Conservation (phyloP, 2,888 invertebrate species). For the Euzophera pinguis region DNA sequence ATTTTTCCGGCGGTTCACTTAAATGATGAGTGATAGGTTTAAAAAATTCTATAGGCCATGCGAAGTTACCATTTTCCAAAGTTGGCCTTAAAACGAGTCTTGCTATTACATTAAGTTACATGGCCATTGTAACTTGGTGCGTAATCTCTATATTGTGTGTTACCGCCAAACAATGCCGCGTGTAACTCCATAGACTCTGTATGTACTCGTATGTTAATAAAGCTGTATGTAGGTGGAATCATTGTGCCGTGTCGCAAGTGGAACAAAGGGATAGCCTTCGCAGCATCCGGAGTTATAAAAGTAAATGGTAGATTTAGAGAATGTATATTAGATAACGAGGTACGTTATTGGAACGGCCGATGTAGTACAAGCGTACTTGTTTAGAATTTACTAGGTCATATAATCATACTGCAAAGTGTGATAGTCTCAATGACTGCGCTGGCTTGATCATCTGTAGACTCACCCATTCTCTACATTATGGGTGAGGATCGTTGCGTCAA, state of each 20-base stretch:
- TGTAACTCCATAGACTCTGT: not conserved
- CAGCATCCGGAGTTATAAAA: slow-evolving; percentile 12
- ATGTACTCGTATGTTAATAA: slow-evolving; percentile 9
- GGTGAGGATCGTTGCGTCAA: no score
- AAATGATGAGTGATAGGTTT: no score
- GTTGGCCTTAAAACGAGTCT: no score
- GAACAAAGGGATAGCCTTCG: slow-evolving; percentile 17
- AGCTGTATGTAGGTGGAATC: slow-evolving; percentile 12
- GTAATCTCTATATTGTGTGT: slow-evolving; percentile 10
- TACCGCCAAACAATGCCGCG: slow-evolving; percentile 2
- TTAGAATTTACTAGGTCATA: no score
- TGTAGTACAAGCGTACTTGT: not conserved
- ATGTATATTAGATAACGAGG: not conserved
- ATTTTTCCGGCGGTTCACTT: no score
- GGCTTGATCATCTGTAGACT: no score
- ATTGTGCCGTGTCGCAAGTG: slow-evolving; percentile 13
- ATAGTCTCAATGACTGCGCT: no score
- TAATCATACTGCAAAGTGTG: no score
- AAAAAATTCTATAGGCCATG: no score
- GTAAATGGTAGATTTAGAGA: slow-evolving; percentile 4
- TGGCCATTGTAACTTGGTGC: not conserved
- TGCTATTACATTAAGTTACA: not conserved
- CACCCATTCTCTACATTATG: no score
- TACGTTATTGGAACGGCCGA: not conserved
- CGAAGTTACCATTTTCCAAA: no score